A percentile compares a stretch with the other conserved stretches of the same genome.
Evolutionary conservation across 2,113 vertebrate genomes (phyloP).

Genomic region (Pelobates fuscus): DNA sequence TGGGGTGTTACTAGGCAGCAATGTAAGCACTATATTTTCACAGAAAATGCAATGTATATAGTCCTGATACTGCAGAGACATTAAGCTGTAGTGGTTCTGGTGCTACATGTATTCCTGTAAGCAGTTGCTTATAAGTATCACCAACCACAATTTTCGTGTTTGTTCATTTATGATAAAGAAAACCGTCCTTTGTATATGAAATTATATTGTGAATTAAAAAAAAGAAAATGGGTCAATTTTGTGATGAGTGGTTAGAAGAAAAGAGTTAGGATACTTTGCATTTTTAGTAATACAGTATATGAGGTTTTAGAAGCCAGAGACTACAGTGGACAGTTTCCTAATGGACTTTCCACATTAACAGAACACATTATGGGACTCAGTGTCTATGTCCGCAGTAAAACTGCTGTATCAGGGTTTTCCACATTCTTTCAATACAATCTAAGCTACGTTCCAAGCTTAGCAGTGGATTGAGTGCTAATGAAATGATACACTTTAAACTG

Average conservation of each 20-base stretch:
- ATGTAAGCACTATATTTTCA: too few relatives aligned
- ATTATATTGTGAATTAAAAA: too few relatives aligned
- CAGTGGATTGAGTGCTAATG: slow-evolving; percentile 45
- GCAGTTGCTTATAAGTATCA: too few relatives aligned
- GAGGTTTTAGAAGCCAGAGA: slow-evolving; percentile 20
- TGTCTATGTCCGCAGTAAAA: slow-evolving; percentile 39
- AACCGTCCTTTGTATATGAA: too few relatives aligned
- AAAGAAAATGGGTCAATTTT: too few relatives aligned
- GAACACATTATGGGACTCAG: slow-evolving; percentile 30
- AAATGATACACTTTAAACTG: slow-evolving; percentile 42
- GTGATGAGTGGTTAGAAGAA: slow-evolving; percentile 1
- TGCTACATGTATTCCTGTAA: too few relatives aligned
- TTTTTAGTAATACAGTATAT: slow-evolving; percentile 22
- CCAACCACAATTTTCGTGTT: too few relatives aligned
- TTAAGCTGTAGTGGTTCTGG: too few relatives aligned
- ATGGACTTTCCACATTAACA: slow-evolving; percentile 46
- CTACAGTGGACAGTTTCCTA: slow-evolving; percentile 38
- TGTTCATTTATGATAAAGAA: too few relatives aligned
- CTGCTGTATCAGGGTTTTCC: slow-evolving; percentile 46
- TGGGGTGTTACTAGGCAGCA: too few relatives aligned
- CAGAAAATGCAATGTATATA: too few relatives aligned
- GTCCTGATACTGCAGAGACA: too few relatives aligned
- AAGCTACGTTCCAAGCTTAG: slow-evolving; percentile 42
- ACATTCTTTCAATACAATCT: slow-evolving; percentile 45
- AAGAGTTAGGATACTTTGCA: slow-evolving; percentile 19